phyloP scores from a whole-genome alignment of 1,140 invertebrate genomes.

The Zaprionus kolodkinae region DNA sequence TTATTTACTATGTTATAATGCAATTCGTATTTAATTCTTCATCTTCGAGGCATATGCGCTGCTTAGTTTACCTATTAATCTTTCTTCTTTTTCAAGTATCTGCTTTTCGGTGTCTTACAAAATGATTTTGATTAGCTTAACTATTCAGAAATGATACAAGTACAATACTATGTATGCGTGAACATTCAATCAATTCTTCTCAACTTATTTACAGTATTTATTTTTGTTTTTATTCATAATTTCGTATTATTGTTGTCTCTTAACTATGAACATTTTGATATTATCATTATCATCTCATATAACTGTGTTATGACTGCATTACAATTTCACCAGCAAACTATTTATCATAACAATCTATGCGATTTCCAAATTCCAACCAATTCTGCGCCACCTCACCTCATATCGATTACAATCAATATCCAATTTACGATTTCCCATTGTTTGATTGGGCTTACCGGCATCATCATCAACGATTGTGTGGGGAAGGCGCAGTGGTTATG shows the following conservation, averaged over 20 bases:
- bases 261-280: constrained; percentile 81
- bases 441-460: constrained; percentile 8
- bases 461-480: constrained; percentile 19
- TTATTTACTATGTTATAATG: constrained; percentile 41
- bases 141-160: constrained; percentile 75
- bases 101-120: constrained; percentile 60
- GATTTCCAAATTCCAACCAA: constrained; percentile 61
- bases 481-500: constrained; percentile 41
- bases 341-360: constrained; percentile 70
- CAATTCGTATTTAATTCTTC: constrained; percentile 4
- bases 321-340: constrained; percentile 48
- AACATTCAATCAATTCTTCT: constrained; percentile 45
- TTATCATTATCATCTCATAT: constrained; percentile 58
- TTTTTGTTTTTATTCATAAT: constrained; percentile 37
- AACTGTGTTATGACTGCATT: constrained; percentile 15
- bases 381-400: constrained; percentile 46
- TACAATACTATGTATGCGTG: constrained; percentile 20
- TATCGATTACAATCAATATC: constrained; percentile 70
- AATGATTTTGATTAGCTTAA: constrained; percentile 74
- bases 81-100: constrained; percentile 13
- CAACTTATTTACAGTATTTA: constrained; percentile 65
- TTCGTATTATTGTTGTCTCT: constrained; percentile 54
- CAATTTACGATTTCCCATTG: constrained; percentile 47
- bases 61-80: constrained; percentile 7
- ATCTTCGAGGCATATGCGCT: constrained; percentile 33